Percentiles rank a stretch among this genome's conserved stretches.
Evolutionary conservation across 2,113 vertebrate species (phyloP).

Genomic region (Thalassarche chlororhynchos): DNA sequence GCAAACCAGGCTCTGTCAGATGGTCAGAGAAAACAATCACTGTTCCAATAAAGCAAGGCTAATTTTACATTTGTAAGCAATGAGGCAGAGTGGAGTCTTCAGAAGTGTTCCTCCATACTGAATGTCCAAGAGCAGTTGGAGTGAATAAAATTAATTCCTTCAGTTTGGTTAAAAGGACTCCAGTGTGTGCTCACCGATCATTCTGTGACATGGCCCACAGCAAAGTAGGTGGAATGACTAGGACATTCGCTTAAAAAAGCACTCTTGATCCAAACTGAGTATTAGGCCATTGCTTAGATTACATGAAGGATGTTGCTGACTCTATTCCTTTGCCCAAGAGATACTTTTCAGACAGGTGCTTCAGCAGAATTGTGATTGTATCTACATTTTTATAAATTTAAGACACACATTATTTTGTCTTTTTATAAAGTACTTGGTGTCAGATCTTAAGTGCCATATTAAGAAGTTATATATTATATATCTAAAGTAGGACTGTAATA

Average conservation of each 20-base stretch:
- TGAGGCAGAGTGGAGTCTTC: neutral
- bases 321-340: neutral
- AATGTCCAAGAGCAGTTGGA: neutral
- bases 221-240: neutral
- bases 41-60: neutral
- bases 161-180: neutral
- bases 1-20: neutral
- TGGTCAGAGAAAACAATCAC: neutral
- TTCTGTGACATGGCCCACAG: rapidly evolving
- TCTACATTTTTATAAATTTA: neutral
- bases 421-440: neutral
- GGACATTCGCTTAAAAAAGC: neutral
- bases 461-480: neutral
- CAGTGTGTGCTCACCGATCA: neutral
- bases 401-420: neutral
- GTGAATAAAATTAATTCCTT: neutral
- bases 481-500: neutral
- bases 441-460: neutral
- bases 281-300: neutral
- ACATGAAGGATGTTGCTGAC: neutral
- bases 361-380: neutral
- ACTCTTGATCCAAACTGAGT: neutral
- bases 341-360: neutral
- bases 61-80: neutral
- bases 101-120: neutral